Base-by-base conservation (phyloP, 2,888 invertebrate species). In the Drosophila buzzatii region DNA sequence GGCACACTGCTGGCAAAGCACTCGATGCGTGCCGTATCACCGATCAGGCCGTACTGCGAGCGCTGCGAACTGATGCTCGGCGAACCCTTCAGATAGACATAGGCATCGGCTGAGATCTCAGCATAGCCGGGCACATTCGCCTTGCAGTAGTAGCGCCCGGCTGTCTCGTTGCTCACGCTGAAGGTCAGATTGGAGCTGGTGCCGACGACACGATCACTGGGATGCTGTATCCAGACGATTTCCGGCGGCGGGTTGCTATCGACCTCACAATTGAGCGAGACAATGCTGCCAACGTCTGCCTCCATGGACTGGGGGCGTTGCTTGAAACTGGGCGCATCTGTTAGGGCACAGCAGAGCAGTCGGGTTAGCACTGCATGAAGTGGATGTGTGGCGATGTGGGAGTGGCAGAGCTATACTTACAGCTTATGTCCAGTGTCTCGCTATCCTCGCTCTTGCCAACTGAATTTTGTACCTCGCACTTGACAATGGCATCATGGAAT, bases 361-460 rank as follows among this genome's bases (percentile, higher is more conserved):
- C 33, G 27, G 3, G n/a, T 67, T 55, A 44, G 60, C n/a, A 27
- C 20, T 31, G 56, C 23, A 20, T 9, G 47, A 16, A 5, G 7
- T 18, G 14, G 35, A 31, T 10, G 9, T 1, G 23, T 23, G 16
- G 16, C 10, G 3, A 8, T 1, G 12, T 2, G 42, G 2, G 4
- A 2, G 42, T 18, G 16, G 16, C 2, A 16, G 8, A 42, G 12
- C 3, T 16, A 20, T 37, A 96, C 98, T 97, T 94, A 98, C 98
- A 98, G 90, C 97, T 96, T 61, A 99, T 96, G 92, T 97, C 97
- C 83, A 99, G 94, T 0, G 96, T 96, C 92, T 97, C 96, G 47
- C 97, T 96, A 85, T 97, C 97, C 92, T 97, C 96, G 83, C 97
- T 97, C 91, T 97, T 97, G 16, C 98, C 99, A n/a, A 99, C 97